A percentile compares a stretch with the other conserved stretches of the same genome.
Conservation (phyloP, 2,113 vertebrate genomes). For the Psittacus erithacus region DNA sequence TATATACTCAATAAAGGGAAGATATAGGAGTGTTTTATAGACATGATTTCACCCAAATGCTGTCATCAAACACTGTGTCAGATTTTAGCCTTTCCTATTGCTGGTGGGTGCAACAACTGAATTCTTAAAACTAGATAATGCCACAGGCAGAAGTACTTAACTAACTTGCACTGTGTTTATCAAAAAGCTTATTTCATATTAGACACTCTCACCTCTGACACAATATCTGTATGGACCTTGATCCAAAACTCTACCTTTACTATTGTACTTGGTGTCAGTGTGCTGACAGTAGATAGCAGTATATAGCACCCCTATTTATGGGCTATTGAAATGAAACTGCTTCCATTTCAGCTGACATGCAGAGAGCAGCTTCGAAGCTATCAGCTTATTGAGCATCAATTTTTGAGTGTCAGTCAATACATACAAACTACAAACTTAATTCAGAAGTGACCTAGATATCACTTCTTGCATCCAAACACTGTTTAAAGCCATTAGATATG, state of each 20-base stretch:
- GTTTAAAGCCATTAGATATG: background rate
- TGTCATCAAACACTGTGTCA: background rate
- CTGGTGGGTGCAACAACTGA: background rate
- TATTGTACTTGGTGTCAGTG: background rate
- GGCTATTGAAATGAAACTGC: background rate
- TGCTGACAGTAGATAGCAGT: background rate
- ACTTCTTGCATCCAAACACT: background rate
- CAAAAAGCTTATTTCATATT: background rate
- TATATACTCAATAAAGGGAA: background rate
- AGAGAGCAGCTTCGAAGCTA: background rate
- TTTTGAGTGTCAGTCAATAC: background rate
- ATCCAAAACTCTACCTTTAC: background rate
- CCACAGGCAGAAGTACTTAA: background rate
- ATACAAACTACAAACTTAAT: conserved; percentile 20
- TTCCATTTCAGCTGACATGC: background rate
- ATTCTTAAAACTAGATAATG: background rate
- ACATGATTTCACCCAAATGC: background rate
- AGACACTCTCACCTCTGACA: background rate
- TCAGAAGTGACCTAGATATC: background rate
- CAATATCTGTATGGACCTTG: background rate
- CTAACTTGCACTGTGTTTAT: background rate
- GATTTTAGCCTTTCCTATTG: background rate
- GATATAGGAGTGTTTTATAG: background rate
- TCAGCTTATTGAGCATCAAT: background rate
- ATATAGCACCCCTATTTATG: background rate